A percentile compares a stretch with the other conserved stretches of the same genome.
These are phyloP conservation scores for Protophormia terraenovae DNA, from an alignment of 2,888 invertebrate species.

Conservation along the genomic window DNA sequence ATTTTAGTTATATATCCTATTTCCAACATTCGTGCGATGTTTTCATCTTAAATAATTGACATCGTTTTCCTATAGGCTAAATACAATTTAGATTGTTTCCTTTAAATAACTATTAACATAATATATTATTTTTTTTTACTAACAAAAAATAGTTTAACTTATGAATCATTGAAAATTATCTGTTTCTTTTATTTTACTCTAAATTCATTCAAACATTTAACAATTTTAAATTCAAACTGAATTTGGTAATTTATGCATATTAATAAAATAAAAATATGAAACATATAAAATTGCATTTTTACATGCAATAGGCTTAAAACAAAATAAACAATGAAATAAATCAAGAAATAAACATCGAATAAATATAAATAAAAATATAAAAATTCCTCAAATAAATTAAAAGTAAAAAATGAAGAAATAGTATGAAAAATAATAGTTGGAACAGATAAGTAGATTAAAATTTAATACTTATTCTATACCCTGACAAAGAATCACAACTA, in stretches of 20 bases:
- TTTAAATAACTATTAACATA: neutral
- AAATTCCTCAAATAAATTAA: neutral
- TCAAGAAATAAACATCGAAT: constrained; percentile 8
- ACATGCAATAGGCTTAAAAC: constrained; percentile 65
- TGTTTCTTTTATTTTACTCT: neutral
- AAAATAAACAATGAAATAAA: constrained; percentile 44
- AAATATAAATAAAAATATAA: constrained; percentile 25
- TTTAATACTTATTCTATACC: too few species aligned
- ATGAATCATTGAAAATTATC: constrained; percentile 57
- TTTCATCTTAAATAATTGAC: neutral
- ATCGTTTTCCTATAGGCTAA: neutral
- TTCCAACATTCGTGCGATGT: neutral
- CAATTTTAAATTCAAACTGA: constrained; percentile 39
- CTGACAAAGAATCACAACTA: too few species aligned
- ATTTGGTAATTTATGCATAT: constrained; percentile 56
- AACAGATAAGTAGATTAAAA: too few species aligned
- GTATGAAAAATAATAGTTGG: neutral
- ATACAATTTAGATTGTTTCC: neutral
- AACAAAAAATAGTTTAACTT: constrained; percentile 3
- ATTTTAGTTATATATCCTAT: neutral
- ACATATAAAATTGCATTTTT: constrained; percentile 65
- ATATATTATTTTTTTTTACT: neutral
- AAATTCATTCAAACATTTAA: constrained; percentile 29
- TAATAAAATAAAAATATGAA: constrained; percentile 19
- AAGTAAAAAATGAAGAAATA: neutral